Evolutionary conservation across 2,113 vertebrate genomes (phyloP).

Genomic region (Ammospiza nelsoni): DNA sequence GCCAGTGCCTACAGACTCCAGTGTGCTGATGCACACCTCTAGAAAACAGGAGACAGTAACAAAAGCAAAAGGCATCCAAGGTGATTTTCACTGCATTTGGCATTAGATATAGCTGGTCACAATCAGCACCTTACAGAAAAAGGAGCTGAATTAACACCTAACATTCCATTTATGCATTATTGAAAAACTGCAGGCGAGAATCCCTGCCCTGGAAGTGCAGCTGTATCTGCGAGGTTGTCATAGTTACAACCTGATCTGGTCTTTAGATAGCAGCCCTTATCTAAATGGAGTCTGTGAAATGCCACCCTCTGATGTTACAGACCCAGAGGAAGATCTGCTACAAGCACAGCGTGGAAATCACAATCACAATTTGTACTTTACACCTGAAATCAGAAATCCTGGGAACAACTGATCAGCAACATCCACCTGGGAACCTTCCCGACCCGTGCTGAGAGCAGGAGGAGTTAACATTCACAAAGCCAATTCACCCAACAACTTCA

Average conservation of each 20-base stretch:
- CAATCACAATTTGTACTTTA: neutral
- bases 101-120: neutral
- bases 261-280: neutral
- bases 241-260: neutral
- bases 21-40: neutral
- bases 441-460: neutral
- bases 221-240: neutral
- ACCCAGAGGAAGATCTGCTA: neutral
- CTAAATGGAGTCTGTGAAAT: neutral
- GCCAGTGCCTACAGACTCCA: neutral
- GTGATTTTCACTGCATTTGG: neutral
- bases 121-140: neutral
- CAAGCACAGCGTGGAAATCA: rapidly evolving
- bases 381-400: neutral
- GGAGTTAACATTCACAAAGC: neutral
- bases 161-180: neutral
- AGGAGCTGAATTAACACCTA: neutral
- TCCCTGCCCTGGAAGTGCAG: neutral
- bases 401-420: neutral
- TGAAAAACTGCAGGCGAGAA: neutral
- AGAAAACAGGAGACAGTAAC: neutral
- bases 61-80: neutral
- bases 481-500: neutral
- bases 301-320: neutral
- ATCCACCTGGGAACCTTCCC: neutral